Evolutionary conservation across 2,797 vertebrate genomes (phyloP).

Genomic region (Xyrichtys novacula): DNA sequence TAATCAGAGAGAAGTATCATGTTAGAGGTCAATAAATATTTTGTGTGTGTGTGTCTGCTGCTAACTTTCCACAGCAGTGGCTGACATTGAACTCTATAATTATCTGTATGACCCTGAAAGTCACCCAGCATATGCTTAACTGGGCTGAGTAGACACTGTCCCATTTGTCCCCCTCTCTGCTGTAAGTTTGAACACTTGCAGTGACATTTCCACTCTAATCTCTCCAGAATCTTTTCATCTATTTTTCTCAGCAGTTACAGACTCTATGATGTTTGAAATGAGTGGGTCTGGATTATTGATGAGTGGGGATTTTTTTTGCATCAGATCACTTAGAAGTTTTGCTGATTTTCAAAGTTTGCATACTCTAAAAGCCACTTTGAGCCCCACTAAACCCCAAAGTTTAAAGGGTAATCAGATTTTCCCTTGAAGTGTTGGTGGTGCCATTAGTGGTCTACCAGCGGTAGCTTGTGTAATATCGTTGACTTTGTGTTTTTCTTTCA

Average conservation of each 20-base stretch:
- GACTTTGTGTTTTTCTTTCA: conserved; percentile 46
- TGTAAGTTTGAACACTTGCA: conserved; percentile 1
- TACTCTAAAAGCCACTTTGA: conserved; percentile 18
- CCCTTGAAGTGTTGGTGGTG: conserved; percentile 14
- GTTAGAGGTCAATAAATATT: conserved; percentile 56
- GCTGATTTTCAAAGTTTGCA: conserved; percentile 26
- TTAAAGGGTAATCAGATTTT: conserved; percentile 26
- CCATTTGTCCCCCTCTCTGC: background rate
- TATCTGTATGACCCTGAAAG: conserved; percentile 23
- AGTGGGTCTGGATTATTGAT: conserved; percentile 27
- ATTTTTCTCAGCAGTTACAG: conserved; percentile 6
- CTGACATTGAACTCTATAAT: conserved; percentile 14
- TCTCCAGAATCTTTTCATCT: conserved; percentile 2
- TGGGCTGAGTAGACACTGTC: background rate
- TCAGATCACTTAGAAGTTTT: conserved; percentile 33
- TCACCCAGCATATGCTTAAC: conserved; percentile 13
- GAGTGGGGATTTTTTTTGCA: conserved; percentile 6
- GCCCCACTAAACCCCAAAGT: background rate
- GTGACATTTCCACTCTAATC: conserved; percentile 6
- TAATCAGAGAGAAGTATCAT: conserved; percentile 50
- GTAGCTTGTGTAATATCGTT: conserved; percentile 31
- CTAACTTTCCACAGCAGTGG: conserved; percentile 18
- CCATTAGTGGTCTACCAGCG: conserved; percentile 8
- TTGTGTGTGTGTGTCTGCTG: conserved; percentile 40
- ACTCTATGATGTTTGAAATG: conserved; percentile 31